Percentiles rank a stretch among this genome's conserved stretches.
Evolutionary conservation across 2,888 invertebrate genomes (phyloP).

Genomic region (Sinohyriopsis cumingii): DNA sequence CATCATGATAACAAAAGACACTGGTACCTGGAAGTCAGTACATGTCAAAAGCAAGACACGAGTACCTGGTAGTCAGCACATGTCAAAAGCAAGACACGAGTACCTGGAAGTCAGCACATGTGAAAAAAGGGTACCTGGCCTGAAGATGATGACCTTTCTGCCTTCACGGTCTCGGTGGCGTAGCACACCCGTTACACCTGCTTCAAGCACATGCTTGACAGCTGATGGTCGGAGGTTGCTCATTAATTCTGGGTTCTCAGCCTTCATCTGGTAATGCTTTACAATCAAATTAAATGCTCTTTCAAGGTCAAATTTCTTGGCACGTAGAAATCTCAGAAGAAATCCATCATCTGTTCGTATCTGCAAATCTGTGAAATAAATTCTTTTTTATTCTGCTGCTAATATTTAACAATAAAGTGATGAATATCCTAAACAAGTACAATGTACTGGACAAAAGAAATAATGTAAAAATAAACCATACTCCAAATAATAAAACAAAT

Average conservation of each 20-base stretch:
- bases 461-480: too few species aligned
- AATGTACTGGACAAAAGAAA: too few species aligned
- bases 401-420: too few species aligned
- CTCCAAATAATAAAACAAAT: too few species aligned
- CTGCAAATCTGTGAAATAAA: conserved; percentile 39
- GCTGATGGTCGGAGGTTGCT: conserved; percentile 52
- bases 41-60: too few species aligned
- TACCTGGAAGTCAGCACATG: too few species aligned
- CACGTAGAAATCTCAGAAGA: conserved; percentile 85
- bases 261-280: conserved; percentile 61
- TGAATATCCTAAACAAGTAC: too few species aligned
- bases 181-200: conserved; percentile 51
- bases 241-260: conserved; percentile 57
- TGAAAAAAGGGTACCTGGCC: conserved; percentile 38
- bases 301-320: conserved; percentile 90
- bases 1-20: too few species aligned
- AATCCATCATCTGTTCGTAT: conserved; percentile 78
- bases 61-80: too few species aligned
- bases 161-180: conserved; percentile 66
- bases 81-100: too few species aligned
- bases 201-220: conserved; percentile 51
- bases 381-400: too few species aligned
- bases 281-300: conserved; percentile 80
- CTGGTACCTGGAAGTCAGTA: too few species aligned
- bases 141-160: conserved; percentile 42